These are phyloP conservation scores for Pararge aegeria DNA, from an alignment of 1,140 invertebrate genomes.

Conservation along the genomic window DNA sequence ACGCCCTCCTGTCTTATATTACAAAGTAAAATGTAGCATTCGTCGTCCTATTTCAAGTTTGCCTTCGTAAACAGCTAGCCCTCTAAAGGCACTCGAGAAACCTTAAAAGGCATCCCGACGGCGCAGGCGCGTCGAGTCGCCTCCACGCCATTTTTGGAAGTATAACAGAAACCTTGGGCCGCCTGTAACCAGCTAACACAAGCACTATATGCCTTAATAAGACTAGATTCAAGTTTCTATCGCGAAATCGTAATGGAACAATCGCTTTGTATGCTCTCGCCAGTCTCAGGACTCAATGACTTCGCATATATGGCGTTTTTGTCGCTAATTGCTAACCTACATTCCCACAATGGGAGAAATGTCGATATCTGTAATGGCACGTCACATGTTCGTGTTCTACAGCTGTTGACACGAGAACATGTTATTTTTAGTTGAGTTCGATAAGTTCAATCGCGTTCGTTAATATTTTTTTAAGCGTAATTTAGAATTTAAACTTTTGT, in stretches of 20 bases:
- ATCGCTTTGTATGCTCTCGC: slow-evolving; percentile 29
- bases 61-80: slow-evolving; percentile 55
- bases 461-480: too few species aligned
- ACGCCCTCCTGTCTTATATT: slow-evolving; percentile 21
- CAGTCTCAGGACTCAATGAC: slow-evolving; percentile 9
- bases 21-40: slow-evolving; percentile 30
- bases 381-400: neutral
- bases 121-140: slow-evolving; percentile 49
- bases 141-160: slow-evolving; percentile 56
- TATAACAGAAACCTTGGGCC: slow-evolving; percentile 46
- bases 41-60: slow-evolving; percentile 39
- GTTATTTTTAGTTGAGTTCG: neutral
- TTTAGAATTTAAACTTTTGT: too few species aligned
- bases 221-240: slow-evolving; percentile 30
- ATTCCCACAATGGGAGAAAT: slow-evolving; percentile 31
- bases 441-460: too few species aligned
- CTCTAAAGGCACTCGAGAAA: slow-evolving; percentile 55
- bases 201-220: slow-evolving; percentile 34
- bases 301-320: slow-evolving; percentile 29
- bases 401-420: neutral
- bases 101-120: slow-evolving; percentile 59
- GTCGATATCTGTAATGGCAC: slow-evolving; percentile 16
- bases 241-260: slow-evolving; percentile 37
- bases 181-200: slow-evolving; percentile 42
- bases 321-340: slow-evolving; percentile 25